Evolutionary conservation across 2,888 invertebrate species (phyloP), one percentile per base, ranked within the genome.

Genomic region (Synergus umbraculus): DNA sequence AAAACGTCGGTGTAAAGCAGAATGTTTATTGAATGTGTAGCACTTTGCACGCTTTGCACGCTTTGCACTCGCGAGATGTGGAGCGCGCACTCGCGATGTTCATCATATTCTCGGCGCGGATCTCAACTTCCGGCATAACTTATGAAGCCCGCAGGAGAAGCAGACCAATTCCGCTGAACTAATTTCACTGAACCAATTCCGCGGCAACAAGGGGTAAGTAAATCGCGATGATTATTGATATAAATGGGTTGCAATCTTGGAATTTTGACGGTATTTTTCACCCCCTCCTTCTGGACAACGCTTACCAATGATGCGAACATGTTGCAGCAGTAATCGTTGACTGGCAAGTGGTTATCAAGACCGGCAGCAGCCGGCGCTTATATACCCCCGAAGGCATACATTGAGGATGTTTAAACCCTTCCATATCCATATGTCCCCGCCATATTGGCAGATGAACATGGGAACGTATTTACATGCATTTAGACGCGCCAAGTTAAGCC

Each of bases 261-360:
- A 37, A 15, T 65, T 5, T 37, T 65, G 1, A 41, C 5, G 22
- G 3, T 22, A 18, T 63, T 63, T 29, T 12, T 4, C 18, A 13
- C 66, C 66, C 66, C 12, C 65, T 43, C 18, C 66, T n/a, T 18
- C 15, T 65, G 12, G 41, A 18, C n/a, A 79, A 77, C 64, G 80
- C 84, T 84, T 84, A 84, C 84, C 84, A 79, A 79, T 83, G 78
- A 81, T 78, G 84, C 78, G 76, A 80, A 82, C 84, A 84, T 84
- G 84, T 46, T 83, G 83, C 79, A 78, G 79, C 81, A 80, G 81
- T 84, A 83, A 84, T 82, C 77, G 84, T 81, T 83, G 84, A 82
- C 81, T 76, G 82, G 80, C 58, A 83, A 83, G 81, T 84, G 83
- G 82, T 83, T 83, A 84, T 82, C 79, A 82, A 78, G 77, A 67